Evolutionary conservation across 2,888 invertebrate genomes (phyloP), one percentile per base, ranked within the genome.

Genomic region (Entomobrya proxima): DNA sequence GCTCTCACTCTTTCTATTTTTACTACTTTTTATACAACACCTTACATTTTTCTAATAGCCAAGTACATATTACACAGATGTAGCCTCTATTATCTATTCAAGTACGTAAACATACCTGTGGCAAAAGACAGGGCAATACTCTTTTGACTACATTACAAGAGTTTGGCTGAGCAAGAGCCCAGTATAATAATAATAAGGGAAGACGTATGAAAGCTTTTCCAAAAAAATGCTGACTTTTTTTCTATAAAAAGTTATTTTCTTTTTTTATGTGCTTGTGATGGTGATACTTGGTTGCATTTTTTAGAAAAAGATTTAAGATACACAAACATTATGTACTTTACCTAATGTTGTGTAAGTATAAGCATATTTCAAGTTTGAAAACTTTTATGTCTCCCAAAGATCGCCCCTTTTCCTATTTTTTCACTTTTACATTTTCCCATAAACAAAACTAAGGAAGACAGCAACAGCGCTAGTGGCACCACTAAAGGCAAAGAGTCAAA

Each of bases 331-430:
- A 74, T 69, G 50, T 72, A 75, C 55, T 75, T 40, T 77, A 64
- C 32, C 64, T 64, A 79, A 79, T 79, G 47, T 79, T 79, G 44
- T 74, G 74, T 74, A 74, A 74, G 52, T 74, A 52, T 52, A 21
- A 50, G 21, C 64, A 79, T 67, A 64, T 27, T 67, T 79, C 67
- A 67, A 79, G 11, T 67, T 79, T 79, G 47, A 67, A 24, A 64
- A 79, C 35, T 58, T 75, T 77, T 77, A 77, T 61, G 58, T 61
- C 61, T 77, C 61, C 77, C 61, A 32, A n/a, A 76, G 52, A 24
- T 24, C 15, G 47, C n/a, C n/a, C n/a, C n/a, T n/a, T 27, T 44
- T 69, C 27, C 35, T 13, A 18, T 78, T 78, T 50, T 69, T 44
- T 40, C 37, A 40, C 69, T 44, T 67, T 58, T 78, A 18, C 35